Evolutionary conservation across 2,888 invertebrate genomes (phyloP).

Genomic region (Plagodis dolabraria): DNA sequence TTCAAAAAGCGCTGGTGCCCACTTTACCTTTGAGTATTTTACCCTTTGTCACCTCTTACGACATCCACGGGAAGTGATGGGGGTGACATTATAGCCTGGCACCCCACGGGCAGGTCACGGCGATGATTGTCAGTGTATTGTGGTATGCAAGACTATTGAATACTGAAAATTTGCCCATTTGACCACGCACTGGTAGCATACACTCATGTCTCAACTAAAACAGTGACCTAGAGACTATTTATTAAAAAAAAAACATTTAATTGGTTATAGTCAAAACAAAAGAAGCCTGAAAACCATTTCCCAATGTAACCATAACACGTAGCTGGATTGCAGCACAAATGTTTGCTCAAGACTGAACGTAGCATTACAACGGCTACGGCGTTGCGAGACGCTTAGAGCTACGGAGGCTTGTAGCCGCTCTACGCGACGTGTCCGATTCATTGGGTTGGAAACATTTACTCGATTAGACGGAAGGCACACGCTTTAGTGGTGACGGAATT

Average conservation of each 20-base stretch:
- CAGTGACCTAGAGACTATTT: too few species aligned
- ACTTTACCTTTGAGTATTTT: too few species aligned
- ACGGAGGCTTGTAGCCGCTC: conserved; percentile 60
- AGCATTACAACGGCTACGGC: conserved; percentile 46
- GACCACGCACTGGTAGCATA: too few species aligned
- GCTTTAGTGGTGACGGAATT: conserved; percentile 70
- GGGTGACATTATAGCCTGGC: too few species aligned
- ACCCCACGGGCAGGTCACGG: too few species aligned
- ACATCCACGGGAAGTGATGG: too few species aligned
- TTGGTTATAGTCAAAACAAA: conserved; percentile 32
- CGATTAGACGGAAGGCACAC: conserved; percentile 77
- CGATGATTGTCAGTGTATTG: too few species aligned
- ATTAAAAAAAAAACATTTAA: background rate
- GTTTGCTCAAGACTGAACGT: conserved; percentile 61
- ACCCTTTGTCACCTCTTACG: too few species aligned
- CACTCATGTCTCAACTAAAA: too few species aligned
- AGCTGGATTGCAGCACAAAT: conserved; percentile 56
- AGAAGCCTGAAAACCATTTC: conserved; percentile 41
- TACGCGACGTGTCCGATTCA: conserved; percentile 69
- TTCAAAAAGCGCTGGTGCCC: too few species aligned
- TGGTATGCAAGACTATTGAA: too few species aligned
- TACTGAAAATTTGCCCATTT: too few species aligned
- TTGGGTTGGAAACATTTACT: conserved; percentile 75
- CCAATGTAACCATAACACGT: conserved; percentile 43
- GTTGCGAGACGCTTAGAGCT: conserved; percentile 49